Percentiles rank a stretch among this genome's conserved stretches.
Conservation (phyloP, 2,113 vertebrate genomes). For the Daphoenositta chrysoptera region DNA sequence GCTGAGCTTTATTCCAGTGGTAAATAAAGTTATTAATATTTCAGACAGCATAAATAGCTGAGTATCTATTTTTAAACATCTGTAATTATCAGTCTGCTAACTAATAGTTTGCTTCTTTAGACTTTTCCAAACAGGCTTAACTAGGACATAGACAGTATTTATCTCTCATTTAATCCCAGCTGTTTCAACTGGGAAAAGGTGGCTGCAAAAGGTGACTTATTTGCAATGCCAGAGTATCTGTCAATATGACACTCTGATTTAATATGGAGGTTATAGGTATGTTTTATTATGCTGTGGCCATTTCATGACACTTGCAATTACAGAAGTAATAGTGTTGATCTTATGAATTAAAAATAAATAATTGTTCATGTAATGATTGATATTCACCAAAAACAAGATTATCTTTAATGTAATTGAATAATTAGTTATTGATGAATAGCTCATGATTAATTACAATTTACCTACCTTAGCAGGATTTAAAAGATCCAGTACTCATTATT, state of each 20-base stretch:
- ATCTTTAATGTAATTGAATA: slow-evolving; percentile 49
- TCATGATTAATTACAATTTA: slow-evolving; percentile 46
- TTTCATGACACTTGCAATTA: slow-evolving; percentile 51
- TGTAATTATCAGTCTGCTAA: slow-evolving; percentile 29
- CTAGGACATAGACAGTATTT: background rate
- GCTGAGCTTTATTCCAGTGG: background rate
- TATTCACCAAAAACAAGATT: slow-evolving; percentile 40
- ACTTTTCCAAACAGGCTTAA: background rate
- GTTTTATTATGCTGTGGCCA: slow-evolving; percentile 25
- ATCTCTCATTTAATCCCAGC: background rate
- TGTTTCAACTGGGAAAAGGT: background rate
- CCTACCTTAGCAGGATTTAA: background rate
- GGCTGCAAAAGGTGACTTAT: slow-evolving; percentile 8
- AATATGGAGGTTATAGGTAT: slow-evolving; percentile 3
- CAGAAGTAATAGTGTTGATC: slow-evolving; percentile 31
- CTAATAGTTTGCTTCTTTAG: background rate
- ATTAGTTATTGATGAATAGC: slow-evolving; percentile 47
- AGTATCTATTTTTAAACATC: background rate
- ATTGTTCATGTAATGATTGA: slow-evolving; percentile 28
- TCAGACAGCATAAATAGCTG: background rate
- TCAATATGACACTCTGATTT: slow-evolving; percentile 26
- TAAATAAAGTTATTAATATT: slow-evolving; percentile 35
- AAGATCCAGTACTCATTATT: background rate
- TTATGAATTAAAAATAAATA: slow-evolving; percentile 43
- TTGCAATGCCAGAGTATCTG: background rate